These are phyloP conservation scores for Plemyria rubiginata DNA, from an alignment of 2,888 invertebrate genomes.

Conservation along the genomic window DNA sequence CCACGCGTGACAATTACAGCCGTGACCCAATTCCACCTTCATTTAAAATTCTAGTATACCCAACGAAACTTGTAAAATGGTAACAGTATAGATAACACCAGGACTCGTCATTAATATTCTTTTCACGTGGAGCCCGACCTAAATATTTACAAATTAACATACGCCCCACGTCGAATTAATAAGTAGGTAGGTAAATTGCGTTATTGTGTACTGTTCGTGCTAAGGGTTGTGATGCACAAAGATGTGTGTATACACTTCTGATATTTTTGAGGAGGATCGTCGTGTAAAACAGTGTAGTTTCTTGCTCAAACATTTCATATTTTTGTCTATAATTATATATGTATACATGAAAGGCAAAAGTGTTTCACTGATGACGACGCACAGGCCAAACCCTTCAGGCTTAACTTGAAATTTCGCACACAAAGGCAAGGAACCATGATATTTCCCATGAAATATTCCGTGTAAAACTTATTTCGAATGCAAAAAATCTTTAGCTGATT, in stretches of 20 bases:
- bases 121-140: slow-evolving; percentile 33
- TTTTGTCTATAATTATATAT: no score
- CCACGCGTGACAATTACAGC: neutral
- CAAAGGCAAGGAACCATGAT: no score
- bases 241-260: neutral
- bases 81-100: neutral
- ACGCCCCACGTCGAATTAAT: slow-evolving; percentile 38
- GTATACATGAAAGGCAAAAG: no score
- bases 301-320: neutral
- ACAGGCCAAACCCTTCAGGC: no score
- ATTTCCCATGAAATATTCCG: slow-evolving; percentile 37
- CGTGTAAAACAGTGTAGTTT: no score
- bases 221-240: neutral
- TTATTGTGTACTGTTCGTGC: slow-evolving; percentile 20
- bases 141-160: slow-evolving; percentile 43
- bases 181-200: slow-evolving; percentile 30
- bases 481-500: no score
- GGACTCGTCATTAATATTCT: slow-evolving; percentile 34
- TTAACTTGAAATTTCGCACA: no score
- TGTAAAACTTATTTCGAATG: no score
- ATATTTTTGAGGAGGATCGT: neutral
- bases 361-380: no score
- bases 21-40: neutral
- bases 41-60: neutral
- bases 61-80: neutral